Evolutionary conservation across 2,797 vertebrate genomes (phyloP).

Genomic region (Limnodromus scolopaceus): DNA sequence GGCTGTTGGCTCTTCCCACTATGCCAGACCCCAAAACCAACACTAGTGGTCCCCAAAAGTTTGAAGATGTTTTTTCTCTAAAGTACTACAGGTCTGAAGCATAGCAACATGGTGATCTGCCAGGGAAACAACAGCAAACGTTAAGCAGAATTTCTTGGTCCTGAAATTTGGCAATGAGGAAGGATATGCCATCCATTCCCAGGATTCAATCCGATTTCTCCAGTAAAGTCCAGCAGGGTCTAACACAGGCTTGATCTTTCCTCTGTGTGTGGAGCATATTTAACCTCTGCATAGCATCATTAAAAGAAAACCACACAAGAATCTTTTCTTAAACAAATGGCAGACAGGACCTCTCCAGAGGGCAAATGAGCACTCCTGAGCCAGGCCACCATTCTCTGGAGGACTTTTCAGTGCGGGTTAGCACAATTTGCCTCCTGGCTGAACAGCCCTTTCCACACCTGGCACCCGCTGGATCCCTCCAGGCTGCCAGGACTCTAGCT

Average conservation of each 20-base stretch:
- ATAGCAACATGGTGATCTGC: background rate
- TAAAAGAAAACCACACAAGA: background rate
- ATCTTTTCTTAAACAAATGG: background rate
- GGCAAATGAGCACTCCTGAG: background rate
- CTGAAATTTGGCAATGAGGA: background rate
- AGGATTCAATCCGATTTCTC: background rate
- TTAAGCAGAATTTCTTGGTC: background rate
- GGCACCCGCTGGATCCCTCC: accelerated
- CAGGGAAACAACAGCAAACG: background rate
- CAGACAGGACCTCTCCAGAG: background rate
- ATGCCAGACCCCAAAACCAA: background rate
- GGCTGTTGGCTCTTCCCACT: background rate
- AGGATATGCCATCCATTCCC: background rate
- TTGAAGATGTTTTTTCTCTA: background rate
- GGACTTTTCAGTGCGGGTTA: background rate
- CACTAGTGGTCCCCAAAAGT: background rate
- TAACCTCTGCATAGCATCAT: background rate
- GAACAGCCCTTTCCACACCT: background rate
- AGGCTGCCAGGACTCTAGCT: background rate
- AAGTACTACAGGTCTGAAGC: background rate
- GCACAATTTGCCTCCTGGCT: background rate
- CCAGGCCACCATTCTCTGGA: background rate
- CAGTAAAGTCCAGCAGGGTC: background rate
- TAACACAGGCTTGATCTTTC: background rate
- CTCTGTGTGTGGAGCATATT: background rate